Base-by-base conservation (phyloP, 2,113 vertebrate species). In the Aptenodytes patagonicus region DNA sequence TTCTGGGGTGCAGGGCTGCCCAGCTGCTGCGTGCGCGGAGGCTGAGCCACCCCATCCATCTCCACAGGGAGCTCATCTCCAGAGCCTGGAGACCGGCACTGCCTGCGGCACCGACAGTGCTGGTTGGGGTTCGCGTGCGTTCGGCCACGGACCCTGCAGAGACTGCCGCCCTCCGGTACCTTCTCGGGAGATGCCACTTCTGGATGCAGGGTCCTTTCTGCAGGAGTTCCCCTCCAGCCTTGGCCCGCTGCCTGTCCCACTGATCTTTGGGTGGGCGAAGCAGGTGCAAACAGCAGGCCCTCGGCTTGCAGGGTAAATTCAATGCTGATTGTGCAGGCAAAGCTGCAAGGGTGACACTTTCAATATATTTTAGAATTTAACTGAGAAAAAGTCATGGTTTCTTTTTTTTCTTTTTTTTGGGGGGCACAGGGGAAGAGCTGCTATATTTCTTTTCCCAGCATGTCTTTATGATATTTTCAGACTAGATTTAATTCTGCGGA, bases 101-200 rank as follows among this genome's bases (percentile, higher is more conserved):
- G 38, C 44, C 22, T 12, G 9, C 7, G 10, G 32, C 22, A 8
- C 52, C 19, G 22, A 3, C 0, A 10, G 32, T 19, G 62, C 36
- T 10, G 64, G 17, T 7, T 34, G 31, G 42, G 31, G 22, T n/a
- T 15, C 0, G 15, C n/a, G 13, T 9, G 28, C 6, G 1, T 40
- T 42, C 1, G 11, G 68, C 29, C 29, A 3, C 1, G 20, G 42
- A 13, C n/a, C 18, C 44, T 21, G 32, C 58, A 3, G 32, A 34
- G 44, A 4, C 36, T 34, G 58, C 73, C 17, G n/a, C 40, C 40
- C 26, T 15, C 31, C 3, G 0, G 7, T 20, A 36, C 42, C 49
- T 51, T 18, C 16, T 51, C 7, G 11, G 87, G 62, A 61, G 46
- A 25, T 1, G 2, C 55, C 8, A 4, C 29, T 31, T n/a, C 25